These are phyloP conservation scores for Heteromyza rotundicornis DNA, from an alignment of 2,888 invertebrate species.

Conservation along the genomic window DNA sequence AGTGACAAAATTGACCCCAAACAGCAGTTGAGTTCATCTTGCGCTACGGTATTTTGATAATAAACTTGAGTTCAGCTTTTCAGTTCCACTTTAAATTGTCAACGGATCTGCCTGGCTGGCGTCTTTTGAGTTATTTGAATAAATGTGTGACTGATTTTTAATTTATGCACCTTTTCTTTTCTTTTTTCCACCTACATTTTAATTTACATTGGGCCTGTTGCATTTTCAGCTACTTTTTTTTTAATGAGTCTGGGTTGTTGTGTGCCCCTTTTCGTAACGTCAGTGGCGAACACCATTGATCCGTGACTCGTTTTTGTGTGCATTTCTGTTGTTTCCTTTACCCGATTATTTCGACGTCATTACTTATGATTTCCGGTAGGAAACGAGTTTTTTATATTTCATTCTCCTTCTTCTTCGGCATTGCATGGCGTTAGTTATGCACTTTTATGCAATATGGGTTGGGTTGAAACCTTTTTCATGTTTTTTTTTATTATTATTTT, in stretches of 20 bases:
- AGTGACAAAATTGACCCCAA: background rate
- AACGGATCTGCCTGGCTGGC: background rate
- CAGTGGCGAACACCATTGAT: too few species aligned
- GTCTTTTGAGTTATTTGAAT: background rate
- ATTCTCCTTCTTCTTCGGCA: too few species aligned
- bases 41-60: background rate
- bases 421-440: too few species aligned
- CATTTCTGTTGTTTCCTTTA: background rate
- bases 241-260: background rate
- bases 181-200: too few species aligned
- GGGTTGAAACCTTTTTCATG: too few species aligned
- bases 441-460: too few species aligned
- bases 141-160: background rate
- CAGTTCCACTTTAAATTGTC: background rate
- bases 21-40: background rate
- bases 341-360: constrained; percentile 38
- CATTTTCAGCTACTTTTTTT: constrained; percentile 22
- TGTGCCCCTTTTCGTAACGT: constrained; percentile 26
- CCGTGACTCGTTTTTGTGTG: constrained; percentile 34
- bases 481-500: too few species aligned
- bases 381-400: constrained; percentile 29
- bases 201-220: constrained; percentile 15
- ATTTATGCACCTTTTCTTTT: constrained; percentile 7
- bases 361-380: constrained; percentile 49
- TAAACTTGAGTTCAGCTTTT: background rate